These are phyloP conservation scores for Brenthis daphne DNA, from an alignment of 2,888 invertebrate species.

Conservation along the genomic window DNA sequence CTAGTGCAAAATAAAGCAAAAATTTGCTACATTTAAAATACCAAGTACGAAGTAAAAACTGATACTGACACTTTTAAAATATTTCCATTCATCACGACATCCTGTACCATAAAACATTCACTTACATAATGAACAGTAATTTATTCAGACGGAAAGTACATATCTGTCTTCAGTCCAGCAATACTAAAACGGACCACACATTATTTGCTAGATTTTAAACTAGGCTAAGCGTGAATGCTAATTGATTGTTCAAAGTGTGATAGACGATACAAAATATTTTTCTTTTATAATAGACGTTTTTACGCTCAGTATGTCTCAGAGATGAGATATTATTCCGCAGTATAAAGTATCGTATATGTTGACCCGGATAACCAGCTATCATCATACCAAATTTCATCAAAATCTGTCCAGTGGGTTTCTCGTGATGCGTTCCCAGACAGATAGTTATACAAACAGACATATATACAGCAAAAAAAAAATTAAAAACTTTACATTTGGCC, in stretches of 20 bases:
- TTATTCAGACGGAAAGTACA: conserved; percentile 38
- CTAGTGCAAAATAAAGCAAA: conserved; percentile 22
- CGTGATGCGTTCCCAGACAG: too few relatives aligned
- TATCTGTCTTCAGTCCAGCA: conserved; percentile 36
- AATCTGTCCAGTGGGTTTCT: too few relatives aligned
- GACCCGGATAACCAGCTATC: too few relatives aligned
- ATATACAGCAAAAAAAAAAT: too few relatives aligned
- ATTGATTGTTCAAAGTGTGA: background rate
- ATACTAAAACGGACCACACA: conserved; percentile 46
- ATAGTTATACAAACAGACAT: too few relatives aligned
- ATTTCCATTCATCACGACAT: conserved; percentile 71
- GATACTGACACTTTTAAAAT: conserved; percentile 43
- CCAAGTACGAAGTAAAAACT: conserved; percentile 35
- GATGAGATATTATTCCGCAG: too few relatives aligned
- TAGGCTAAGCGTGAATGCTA: background rate
- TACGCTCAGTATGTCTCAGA: too few relatives aligned
- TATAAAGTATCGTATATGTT: too few relatives aligned
- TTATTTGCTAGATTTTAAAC: conserved; percentile 16
- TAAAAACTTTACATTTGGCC: too few relatives aligned
- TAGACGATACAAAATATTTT: background rate
- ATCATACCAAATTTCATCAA: too few relatives aligned
- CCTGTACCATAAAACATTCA: conserved; percentile 73
- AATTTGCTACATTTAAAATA: conserved; percentile 36
- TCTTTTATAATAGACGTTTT: too few relatives aligned
- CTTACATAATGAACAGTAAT: conserved; percentile 52